Evolutionary conservation across 1,140 invertebrate species (phyloP).

Genomic region (Arctopsyche grandis): DNA sequence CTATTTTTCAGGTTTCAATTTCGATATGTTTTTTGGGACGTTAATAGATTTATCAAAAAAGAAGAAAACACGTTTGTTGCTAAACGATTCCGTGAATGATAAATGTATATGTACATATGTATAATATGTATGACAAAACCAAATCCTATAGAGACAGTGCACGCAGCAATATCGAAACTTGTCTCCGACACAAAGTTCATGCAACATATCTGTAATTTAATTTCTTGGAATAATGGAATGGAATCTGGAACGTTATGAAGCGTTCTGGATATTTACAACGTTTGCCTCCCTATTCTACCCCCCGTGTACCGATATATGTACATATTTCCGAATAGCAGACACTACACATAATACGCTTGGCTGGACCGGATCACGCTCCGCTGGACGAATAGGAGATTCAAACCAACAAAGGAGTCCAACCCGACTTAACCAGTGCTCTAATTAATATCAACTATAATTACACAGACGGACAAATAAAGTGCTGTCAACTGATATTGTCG

Average conservation of each 20-base stretch:
- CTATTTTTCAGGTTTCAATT: no score
- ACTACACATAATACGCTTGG: conserved; percentile 13
- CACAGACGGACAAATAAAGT: background rate
- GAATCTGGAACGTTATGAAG: background rate
- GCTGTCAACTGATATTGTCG: background rate
- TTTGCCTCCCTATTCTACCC: background rate
- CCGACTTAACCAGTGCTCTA: conserved; percentile 3
- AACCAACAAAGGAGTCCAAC: background rate
- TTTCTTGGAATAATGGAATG: conserved; percentile 26
- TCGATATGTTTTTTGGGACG: no score
- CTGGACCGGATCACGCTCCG: background rate
- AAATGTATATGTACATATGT: no score
- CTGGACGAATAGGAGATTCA: background rate
- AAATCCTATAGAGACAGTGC: no score
- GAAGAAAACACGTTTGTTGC: no score
- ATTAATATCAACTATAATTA: conserved; percentile 8
- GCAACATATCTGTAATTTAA: conserved; percentile 9
- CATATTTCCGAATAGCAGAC: background rate
- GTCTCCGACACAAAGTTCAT: background rate
- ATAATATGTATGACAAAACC: no score
- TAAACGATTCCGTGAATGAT: no score
- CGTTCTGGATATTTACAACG: conserved; percentile 13
- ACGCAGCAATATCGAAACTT: background rate
- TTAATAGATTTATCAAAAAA: no score
- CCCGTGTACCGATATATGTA: no score